Evolutionary conservation across 2,797 vertebrate genomes (phyloP), one percentile per base, ranked within the genome.

Genomic region (Furcifer pardalis): DNA sequence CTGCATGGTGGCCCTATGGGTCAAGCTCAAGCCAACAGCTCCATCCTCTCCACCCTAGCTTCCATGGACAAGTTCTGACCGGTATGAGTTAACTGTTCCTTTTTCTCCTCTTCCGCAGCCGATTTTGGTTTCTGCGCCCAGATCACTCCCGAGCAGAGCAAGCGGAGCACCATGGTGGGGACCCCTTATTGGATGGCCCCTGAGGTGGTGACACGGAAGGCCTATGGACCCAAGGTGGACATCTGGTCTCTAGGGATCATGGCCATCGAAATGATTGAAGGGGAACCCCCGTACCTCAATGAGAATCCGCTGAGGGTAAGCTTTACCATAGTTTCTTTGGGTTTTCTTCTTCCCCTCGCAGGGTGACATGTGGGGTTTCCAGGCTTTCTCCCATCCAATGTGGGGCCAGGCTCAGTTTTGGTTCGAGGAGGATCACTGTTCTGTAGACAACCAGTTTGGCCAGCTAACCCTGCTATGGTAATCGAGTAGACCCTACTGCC

Each of bases 161-260:
- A 99, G 17, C 97, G 98, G 85, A 99, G 98, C 94, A 99, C 98
- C 75, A 99, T 99, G 98, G 98, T 99, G 37, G 98, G 98, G 27
- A 99, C 98, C 0, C 98, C 98, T 0, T 99, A 99, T 90, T 99
- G 98, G 98, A 99, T 99, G 98, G 98, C 98, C 0, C 98, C 98
- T 0, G 98, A 99, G 84, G 98, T 99, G 52, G 98, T 99, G 91
- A 99, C 98, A 0, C 95, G 98, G 12, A 99, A 99, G 89, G 98
- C 98, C 0, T 98, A 99, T 0, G 98, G 98, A 0, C 97, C 98
- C 84, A 99, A 99, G 91, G 98, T 99, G 90, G 98, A 99, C 92
- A 98, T 99, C 95, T 99, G 98, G 98, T 99, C 98, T 0, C 92
- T 99, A 93, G 98, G 98, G 82, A 99, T 99, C 93, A 99, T 99